These are phyloP conservation scores for Bambusicola thoracicus DNA, from an alignment of 2,113 vertebrate genomes.

Conservation along the genomic window DNA sequence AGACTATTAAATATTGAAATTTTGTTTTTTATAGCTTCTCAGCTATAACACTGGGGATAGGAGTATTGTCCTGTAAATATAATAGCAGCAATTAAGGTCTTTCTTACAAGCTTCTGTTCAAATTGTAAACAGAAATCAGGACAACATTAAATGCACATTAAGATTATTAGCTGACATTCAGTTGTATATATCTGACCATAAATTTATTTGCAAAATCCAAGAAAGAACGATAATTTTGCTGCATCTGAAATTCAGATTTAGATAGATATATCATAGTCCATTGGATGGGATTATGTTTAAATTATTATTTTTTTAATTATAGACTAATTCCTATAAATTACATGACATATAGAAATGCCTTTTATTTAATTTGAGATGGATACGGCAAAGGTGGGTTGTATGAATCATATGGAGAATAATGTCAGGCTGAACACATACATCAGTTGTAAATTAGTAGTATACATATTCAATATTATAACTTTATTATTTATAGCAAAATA, in stretches of 20 bases:
- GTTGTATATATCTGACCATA: background rate
- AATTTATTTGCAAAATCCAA: background rate
- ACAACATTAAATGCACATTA: background rate
- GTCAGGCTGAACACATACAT: background rate
- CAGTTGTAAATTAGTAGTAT: background rate
- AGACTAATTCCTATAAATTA: background rate
- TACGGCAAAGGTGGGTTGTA: background rate
- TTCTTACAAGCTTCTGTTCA: background rate
- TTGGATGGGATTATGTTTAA: background rate
- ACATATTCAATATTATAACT: background rate
- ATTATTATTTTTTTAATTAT: background rate
- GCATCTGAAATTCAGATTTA: background rate
- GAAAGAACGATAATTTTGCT: background rate
- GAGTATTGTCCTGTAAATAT: background rate
- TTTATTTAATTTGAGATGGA: background rate
- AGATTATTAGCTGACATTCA: background rate
- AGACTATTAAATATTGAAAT: background rate
- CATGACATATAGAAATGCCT: background rate
- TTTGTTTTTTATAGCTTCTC: background rate
- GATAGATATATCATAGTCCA: background rate
- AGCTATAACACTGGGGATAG: background rate
- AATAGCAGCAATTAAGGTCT: background rate
- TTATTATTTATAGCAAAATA: background rate
- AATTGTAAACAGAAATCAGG: background rate
- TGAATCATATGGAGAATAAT: background rate